These are phyloP conservation scores for Malachius bipustulatus DNA, from an alignment of 2,888 invertebrate genomes.

Conservation along the genomic window DNA sequence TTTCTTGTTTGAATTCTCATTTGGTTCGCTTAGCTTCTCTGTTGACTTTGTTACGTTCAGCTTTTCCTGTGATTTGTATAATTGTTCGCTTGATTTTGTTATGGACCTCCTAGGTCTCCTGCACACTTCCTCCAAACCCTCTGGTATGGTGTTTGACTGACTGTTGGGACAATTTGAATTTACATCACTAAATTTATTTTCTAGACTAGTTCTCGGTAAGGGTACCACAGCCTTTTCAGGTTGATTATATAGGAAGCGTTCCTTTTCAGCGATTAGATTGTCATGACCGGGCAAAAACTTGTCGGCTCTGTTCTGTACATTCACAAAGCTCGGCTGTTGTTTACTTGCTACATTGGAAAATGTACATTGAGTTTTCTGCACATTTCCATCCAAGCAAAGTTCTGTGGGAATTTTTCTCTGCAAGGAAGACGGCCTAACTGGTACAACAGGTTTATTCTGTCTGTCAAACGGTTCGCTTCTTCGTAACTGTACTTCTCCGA, in stretches of 20 bases:
- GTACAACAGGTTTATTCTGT: conserved; percentile 63
- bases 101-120: conserved; percentile 26
- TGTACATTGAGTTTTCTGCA: conserved; percentile 52
- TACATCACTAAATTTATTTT: conserved; percentile 28
- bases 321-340: conserved; percentile 52
- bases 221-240: conserved; percentile 15
- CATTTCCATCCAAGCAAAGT: conserved; percentile 32
- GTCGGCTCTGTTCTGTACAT: conserved; percentile 27
- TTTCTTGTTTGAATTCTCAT: conserved; percentile 27
- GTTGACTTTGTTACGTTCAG: conserved; percentile 19
- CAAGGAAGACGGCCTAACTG: conserved; percentile 64
- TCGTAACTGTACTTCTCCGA: conserved; percentile 42
- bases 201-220: conserved; percentile 20
- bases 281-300: conserved; percentile 32
- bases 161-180: conserved; percentile 24
- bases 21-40: conserved; percentile 24
- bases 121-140: neutral
- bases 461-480: conserved; percentile 35
- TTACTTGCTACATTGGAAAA: conserved; percentile 58
- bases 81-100: conserved; percentile 11
- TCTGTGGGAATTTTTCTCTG: conserved; percentile 26
- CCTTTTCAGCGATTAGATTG: conserved; percentile 34
- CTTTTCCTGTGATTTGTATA: conserved; percentile 20
- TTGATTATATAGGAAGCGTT: conserved; percentile 32
- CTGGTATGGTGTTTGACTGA: neutral